These are phyloP conservation scores for Chrysodeixis includens DNA, from an alignment of 2,888 invertebrate species.

Conservation along the genomic window DNA sequence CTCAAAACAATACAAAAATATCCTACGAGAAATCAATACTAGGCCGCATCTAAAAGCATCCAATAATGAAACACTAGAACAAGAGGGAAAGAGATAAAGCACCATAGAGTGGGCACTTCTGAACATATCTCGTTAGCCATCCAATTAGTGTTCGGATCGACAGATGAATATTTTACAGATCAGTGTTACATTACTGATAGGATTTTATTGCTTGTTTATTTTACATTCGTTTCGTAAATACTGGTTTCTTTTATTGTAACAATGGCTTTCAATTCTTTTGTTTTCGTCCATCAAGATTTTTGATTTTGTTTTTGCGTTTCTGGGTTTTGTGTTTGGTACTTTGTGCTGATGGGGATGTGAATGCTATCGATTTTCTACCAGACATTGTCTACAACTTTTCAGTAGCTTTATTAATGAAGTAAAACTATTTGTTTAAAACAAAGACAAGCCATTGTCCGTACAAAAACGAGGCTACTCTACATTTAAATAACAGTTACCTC, in stretches of 20 bases:
- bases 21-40: conserved; percentile 20
- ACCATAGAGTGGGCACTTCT: conserved; percentile 56
- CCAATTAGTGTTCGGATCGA: conserved; percentile 68
- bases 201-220: conserved; percentile 56
- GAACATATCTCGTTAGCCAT: conserved; percentile 68
- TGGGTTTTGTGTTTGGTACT: neutral
- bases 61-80: conserved; percentile 31
- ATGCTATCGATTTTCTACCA: too few species aligned
- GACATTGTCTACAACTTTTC: too few species aligned
- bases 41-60: conserved; percentile 28
- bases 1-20: conserved; percentile 10
- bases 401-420: too few species aligned
- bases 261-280: conserved; percentile 8
- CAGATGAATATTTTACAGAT: conserved; percentile 67
- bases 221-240: conserved; percentile 21
- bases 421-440: too few species aligned
- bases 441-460: too few species aligned
- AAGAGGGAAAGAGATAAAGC: conserved; percentile 46
- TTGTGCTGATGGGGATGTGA: too few species aligned
- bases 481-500: too few species aligned
- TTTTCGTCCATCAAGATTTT: neutral
- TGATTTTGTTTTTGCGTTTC: neutral
- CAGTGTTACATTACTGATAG: conserved; percentile 53
- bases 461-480: too few species aligned
- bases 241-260: conserved; percentile 18